A percentile compares a stretch with the other conserved stretches of the same genome.
Conservation (phyloP, 2,113 vertebrate species). For the Natator depressus region DNA sequence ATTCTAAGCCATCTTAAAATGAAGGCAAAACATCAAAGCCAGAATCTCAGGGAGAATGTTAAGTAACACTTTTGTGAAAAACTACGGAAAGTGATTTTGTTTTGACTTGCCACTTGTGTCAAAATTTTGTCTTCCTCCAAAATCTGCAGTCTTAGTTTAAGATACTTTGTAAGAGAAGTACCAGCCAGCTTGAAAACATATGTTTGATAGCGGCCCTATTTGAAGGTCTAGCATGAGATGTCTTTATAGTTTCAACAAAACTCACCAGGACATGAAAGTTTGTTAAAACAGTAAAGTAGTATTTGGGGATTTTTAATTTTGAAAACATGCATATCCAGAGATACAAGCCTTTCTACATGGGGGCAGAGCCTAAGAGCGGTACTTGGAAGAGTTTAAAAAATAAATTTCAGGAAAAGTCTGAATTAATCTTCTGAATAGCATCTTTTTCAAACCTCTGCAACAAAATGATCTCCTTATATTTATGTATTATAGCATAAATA, state of each 20-base stretch:
- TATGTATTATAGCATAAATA: background rate
- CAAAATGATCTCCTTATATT: background rate
- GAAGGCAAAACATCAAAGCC: background rate
- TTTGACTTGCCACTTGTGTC: background rate
- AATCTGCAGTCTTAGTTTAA: background rate
- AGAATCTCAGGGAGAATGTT: background rate
- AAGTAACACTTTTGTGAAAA: background rate
- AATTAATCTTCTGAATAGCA: background rate
- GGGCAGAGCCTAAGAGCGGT: background rate
- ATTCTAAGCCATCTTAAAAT: background rate
- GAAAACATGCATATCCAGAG: background rate
- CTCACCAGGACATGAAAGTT: background rate
- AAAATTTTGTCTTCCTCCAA: background rate
- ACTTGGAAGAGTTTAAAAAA: slow-evolving; percentile 31
- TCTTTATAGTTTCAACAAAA: background rate
- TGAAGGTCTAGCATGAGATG: background rate
- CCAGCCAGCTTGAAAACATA: background rate
- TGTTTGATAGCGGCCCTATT: background rate
- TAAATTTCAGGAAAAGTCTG: background rate
- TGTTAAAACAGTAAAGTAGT: background rate
- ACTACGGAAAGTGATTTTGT: background rate
- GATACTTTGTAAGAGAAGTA: background rate
- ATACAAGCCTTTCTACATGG: background rate
- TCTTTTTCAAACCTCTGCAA: background rate
- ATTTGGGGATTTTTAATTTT: background rate